Evolutionary conservation across 2,797 vertebrate genomes (phyloP), one percentile per base, ranked within the genome.

Genomic region (Neomorphus geoffroyi): DNA sequence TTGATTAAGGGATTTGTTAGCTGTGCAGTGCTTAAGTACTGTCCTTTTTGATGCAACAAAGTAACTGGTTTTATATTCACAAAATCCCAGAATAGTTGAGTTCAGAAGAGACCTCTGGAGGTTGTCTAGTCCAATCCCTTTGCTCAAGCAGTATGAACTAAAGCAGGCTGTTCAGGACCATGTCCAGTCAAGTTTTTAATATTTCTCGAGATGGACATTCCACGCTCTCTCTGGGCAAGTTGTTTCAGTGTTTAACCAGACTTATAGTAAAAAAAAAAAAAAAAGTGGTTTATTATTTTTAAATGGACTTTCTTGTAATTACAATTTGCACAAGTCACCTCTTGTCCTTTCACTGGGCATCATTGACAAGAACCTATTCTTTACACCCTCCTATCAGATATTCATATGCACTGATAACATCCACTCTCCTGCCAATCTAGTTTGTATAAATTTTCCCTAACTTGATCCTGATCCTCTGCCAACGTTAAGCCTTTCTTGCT

Each of bases 1-100:
- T 88, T 90, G 69, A 86, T 67, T 79, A 90, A 95, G 75, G 80
- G 53, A 90, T 91, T 79, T 74, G 32, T 67, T 73, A 58, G 54
- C 6, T 72, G 35, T 58, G 61, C 57, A 90, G 66, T 50, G 39
- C 67, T 90, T 85, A 80, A 92, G 80, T 57, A 80, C 45, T 14
- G 14, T 35, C 39, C 39, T 88, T 79, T 69, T 35, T 69, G 33
- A 84, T 71, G 54, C 23, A 79, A 56, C 41, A 84, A 73, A 73
- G 43, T 32, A 62, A 43, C 61, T 83, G 16, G 9, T 57, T 88
- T 81, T 62, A 65, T 62, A 90, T 28, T 79, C 70, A 62, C 39
- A 57, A n/a, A 88, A 71, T 32, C 78, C 62, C 50, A 80, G 73
- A 53, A 86, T 26, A 82, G 56, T 9, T 43, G 48, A 35, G 21